Evolutionary conservation across 1,140 invertebrate species (phyloP).

Genomic region (Maconellicoccus hirsutus): DNA sequence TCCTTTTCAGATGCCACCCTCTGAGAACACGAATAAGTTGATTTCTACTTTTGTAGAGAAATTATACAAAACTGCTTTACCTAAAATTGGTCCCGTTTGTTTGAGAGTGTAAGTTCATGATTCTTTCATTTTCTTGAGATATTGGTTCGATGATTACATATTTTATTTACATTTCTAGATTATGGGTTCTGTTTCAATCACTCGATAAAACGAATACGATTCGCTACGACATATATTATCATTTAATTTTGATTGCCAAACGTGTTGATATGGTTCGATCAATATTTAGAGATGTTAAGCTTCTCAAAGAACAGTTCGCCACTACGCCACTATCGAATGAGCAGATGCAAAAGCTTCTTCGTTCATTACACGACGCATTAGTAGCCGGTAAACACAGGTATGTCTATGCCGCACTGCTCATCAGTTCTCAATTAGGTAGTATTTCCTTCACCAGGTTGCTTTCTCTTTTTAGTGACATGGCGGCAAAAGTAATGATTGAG

Average conservation of each 20-base stretch:
- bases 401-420: too few relatives aligned
- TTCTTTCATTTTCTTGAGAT: background rate
- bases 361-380: slow-evolving; percentile 78
- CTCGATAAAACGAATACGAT: slow-evolving; percentile 69
- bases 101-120: slow-evolving; percentile 65
- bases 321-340: slow-evolving; percentile 73
- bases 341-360: slow-evolving; percentile 84
- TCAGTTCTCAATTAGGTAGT: too few relatives aligned
- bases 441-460: slow-evolving; percentile 24
- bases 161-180: slow-evolving; percentile 37
- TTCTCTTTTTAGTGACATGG: slow-evolving; percentile 58
- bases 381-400: slow-evolving; percentile 56
- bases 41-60: slow-evolving; percentile 87
- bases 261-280: slow-evolving; percentile 71
- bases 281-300: slow-evolving; percentile 66
- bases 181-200: slow-evolving; percentile 83
- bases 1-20: slow-evolving; percentile 26
- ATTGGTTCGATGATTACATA: background rate
- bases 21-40: slow-evolving; percentile 78
- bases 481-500: slow-evolving; percentile 93
- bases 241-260: slow-evolving; percentile 75
- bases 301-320: slow-evolving; percentile 71
- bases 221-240: slow-evolving; percentile 84
- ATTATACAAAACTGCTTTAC: slow-evolving; percentile 75
- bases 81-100: slow-evolving; percentile 66